Evolutionary conservation across 2,113 vertebrate species (phyloP), one percentile per base, ranked within the genome.

Genomic region (Prietella phreatophila): DNA sequence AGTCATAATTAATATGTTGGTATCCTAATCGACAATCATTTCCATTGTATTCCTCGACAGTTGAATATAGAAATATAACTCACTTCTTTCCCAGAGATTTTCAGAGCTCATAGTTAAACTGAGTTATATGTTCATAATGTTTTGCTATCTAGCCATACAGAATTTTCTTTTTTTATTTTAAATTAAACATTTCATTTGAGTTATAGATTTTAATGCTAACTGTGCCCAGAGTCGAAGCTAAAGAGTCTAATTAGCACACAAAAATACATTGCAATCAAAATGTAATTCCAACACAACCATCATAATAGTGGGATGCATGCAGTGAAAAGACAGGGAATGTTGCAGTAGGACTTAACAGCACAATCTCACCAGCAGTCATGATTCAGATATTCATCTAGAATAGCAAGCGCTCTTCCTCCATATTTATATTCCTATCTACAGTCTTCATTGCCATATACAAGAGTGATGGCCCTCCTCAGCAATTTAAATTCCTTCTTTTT

Each of bases 401-500:
- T 83, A 50, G 84, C 67, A 86, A 81, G 84, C 65, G 5, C 56
- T 76, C 67, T 61, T 36, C 67, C 39, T 82, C 78, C 55, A 80
- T 65, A 82, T 81, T 82, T 86, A 65, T 86, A 81, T 69, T 86
- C 85, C 80, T 75, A 79, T 79, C 27, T 71, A 58, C 88, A 85
- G 78, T 36, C 90, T 86, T 80, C 73, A 85, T 65, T 88, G 9
- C 76, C 86, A 86, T 86, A 55, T 42, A 55, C 36, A 53, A 89
- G 71, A 91, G 50, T 20, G 86, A 86, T 75, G 81, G 60, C 27
- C 11, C 75, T 85, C 33, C 84, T 85, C 76, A 73, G 88, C 89
- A 86, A 88, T 86, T 90, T 42, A 63, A 79, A 88, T 89, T 88
- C 88, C 87, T 82, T 80, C 65, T 65, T 65, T 90, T 11, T 63